Conservation (phyloP, 2,113 vertebrate genomes). For the Pantherophis guttatus region DNA sequence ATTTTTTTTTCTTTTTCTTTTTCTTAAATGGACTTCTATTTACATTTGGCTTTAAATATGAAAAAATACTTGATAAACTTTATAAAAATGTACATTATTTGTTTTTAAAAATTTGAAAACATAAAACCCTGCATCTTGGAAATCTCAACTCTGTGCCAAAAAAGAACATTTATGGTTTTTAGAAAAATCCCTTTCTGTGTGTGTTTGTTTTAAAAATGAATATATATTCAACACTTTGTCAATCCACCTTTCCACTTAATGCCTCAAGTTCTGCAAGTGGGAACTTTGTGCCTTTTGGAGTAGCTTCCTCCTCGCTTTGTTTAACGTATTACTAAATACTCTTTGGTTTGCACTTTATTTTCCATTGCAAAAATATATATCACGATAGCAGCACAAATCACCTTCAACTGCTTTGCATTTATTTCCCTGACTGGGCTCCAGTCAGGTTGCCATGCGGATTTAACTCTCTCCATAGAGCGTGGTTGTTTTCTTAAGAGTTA, state of each 20-base stretch:
- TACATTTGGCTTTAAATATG: slow-evolving; percentile 90
- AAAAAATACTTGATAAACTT: slow-evolving; percentile 82
- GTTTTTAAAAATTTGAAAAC: slow-evolving; percentile 65
- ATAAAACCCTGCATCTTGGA: slow-evolving; percentile 20
- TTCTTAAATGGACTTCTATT: slow-evolving; percentile 79
- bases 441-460: accelerated
- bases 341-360: slow-evolving; percentile 75
- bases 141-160: slow-evolving; percentile 69
- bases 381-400: slow-evolving; percentile 66
- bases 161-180: slow-evolving; percentile 24
- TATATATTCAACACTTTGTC: slow-evolving; percentile 45
- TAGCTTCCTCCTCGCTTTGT: slow-evolving; percentile 38
- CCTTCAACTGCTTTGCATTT: slow-evolving; percentile 27
- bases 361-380: slow-evolving; percentile 49
- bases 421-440: slow-evolving; percentile 33
- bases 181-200: not conserved
- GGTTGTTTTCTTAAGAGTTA: slow-evolving; percentile 38
- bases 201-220: slow-evolving; percentile 59
- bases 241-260: slow-evolving; percentile 24
- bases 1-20: slow-evolving; percentile 50
- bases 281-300: slow-evolving; percentile 41
- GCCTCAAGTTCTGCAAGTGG: slow-evolving; percentile 57
- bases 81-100: slow-evolving; percentile 78
- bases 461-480: not conserved
- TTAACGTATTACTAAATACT: slow-evolving; percentile 67